Conservation (phyloP, 92 coral and sea anemone species). For the Blastomussa wellsi region DNA sequence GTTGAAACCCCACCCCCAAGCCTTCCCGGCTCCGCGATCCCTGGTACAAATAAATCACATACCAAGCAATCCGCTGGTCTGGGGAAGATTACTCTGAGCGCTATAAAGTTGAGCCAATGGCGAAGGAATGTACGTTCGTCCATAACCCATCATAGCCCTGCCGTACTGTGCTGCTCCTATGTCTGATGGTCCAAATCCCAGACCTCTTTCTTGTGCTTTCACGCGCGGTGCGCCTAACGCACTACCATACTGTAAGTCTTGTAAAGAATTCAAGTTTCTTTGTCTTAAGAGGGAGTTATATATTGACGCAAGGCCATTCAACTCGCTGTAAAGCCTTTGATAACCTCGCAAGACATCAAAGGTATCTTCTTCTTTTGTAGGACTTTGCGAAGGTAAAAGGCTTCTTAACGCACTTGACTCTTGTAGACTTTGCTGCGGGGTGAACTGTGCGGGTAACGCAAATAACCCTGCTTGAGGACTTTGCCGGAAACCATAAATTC, state of each 20-base stretch:
- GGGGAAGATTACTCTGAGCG: conserved; percentile 40
- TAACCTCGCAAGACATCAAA: conserved; percentile 14
- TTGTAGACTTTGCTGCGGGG: conserved; percentile 23
- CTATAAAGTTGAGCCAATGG: conserved; percentile 65
- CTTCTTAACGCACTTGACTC: conserved; percentile 30
- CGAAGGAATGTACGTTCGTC: conserved; percentile 48
- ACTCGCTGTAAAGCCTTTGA: conserved; percentile 32
- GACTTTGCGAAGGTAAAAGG: conserved; percentile 15
- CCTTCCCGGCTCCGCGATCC: no score
- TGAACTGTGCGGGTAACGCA: conserved; percentile 19
- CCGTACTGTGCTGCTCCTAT: conserved; percentile 19
- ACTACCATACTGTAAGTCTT: conserved; percentile 2
- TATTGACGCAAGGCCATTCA: conserved; percentile 10
- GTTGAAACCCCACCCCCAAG: no score
- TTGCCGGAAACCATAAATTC: background rate
- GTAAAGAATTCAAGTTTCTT: background rate
- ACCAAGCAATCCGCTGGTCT: conserved; percentile 41
- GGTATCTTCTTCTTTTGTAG: background rate
- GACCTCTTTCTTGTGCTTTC: background rate
- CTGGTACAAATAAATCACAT: no score
- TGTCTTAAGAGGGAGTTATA: conserved; percentile 28
- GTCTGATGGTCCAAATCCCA: conserved; percentile 4
- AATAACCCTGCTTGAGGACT: conserved; percentile 20
- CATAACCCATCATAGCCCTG: conserved; percentile 48
- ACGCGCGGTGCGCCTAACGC: background rate